phyloP scores from a whole-genome alignment of 2,113 vertebrate species.

The Lepus americanus region DNA sequence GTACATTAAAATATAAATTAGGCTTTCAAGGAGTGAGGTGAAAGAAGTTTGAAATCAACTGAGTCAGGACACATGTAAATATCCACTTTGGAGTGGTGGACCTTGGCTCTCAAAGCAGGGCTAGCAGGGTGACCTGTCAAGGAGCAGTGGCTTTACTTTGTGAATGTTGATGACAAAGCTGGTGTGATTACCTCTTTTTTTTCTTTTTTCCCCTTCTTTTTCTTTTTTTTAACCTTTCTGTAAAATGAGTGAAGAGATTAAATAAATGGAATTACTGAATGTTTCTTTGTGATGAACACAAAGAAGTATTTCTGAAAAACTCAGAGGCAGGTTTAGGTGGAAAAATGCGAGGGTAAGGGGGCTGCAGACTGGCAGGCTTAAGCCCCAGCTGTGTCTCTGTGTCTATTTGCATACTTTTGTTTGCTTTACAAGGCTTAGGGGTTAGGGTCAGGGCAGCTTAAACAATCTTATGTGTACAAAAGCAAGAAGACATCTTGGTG shows the following conservation, averaged over 20 bases:
- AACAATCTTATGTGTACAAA: too few species aligned
- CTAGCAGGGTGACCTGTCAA: neutral
- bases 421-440: too few species aligned
- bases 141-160: slow-evolving; percentile 24
- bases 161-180: too few species aligned
- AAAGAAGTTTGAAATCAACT: slow-evolving; percentile 83
- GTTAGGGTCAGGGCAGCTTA: too few species aligned
- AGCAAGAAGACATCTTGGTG: too few species aligned
- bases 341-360: too few species aligned
- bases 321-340: too few species aligned
- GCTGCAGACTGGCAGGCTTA: too few species aligned
- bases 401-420: too few species aligned
- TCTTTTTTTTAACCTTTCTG: neutral
- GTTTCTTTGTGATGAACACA: too few species aligned
- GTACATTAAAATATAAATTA: slow-evolving; percentile 88
- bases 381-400: too few species aligned
- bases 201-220: neutral
- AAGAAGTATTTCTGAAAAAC: too few species aligned
- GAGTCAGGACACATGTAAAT: slow-evolving; percentile 70
- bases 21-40: slow-evolving; percentile 65
- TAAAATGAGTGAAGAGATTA: neutral
- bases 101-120: slow-evolving; percentile 76
- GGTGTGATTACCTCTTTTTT: neutral
- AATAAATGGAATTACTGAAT: neutral
- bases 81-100: slow-evolving; percentile 74